Conservation (phyloP, 2,888 invertebrate genomes). For the Lepidocyrtinus sp. region DNA sequence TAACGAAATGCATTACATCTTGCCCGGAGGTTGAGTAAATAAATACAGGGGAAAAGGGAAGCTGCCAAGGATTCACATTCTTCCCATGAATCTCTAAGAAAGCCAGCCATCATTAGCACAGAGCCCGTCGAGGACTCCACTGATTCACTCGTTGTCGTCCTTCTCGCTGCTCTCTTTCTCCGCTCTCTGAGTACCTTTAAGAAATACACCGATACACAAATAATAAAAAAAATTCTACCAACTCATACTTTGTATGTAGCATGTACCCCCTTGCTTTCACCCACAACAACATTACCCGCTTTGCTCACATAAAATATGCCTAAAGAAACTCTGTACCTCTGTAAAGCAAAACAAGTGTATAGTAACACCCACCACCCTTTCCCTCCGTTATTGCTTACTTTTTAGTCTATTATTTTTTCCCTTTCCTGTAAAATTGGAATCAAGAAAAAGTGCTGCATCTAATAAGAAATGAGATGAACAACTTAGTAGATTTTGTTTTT, state of each 20-base stretch:
- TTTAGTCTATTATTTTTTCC: not conserved
- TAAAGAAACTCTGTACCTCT: not conserved
- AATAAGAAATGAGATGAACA: slow-evolving; percentile 54
- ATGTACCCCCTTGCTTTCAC: not conserved
- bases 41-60: slow-evolving; percentile 54
- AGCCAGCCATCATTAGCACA: slow-evolving; percentile 59
- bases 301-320: not conserved
- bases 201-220: not conserved
- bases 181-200: not conserved
- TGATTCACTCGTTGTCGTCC: slow-evolving; percentile 39
- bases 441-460: not conserved
- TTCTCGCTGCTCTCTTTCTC: not conserved
- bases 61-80: slow-evolving; percentile 61
- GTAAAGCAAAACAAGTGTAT: too few species aligned
- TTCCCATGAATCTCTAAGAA: slow-evolving; percentile 60
- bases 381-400: not conserved
- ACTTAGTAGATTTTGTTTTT: slow-evolving; percentile 48
- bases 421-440: not conserved
- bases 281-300: not conserved
- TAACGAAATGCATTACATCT: slow-evolving; percentile 61
- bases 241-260: not conserved
- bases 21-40: slow-evolving; percentile 60
- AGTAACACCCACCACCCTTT: not conserved
- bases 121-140: slow-evolving; percentile 57
- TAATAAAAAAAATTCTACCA: not conserved